phyloP scores from a whole-genome alignment of 2,113 vertebrate genomes.

The Ondatra zibethicus region DNA sequence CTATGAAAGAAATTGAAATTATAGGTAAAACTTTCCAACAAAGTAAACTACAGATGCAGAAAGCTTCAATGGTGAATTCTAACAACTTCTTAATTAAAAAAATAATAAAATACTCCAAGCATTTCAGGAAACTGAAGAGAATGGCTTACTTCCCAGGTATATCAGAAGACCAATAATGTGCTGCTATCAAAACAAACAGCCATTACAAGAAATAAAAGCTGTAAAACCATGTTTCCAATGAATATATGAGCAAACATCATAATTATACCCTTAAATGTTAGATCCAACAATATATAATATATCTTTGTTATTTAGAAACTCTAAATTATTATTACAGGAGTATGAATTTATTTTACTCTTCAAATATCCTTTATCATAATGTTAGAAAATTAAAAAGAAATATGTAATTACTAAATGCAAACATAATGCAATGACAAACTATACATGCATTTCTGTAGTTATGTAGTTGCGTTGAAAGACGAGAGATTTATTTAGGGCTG shows the following conservation, averaged over 20 bases:
- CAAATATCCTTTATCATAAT: neutral
- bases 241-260: neutral
- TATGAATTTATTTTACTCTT: neutral
- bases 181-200: neutral
- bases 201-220: neutral
- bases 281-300: neutral
- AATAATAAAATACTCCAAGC: neutral
- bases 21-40: neutral
- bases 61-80: neutral
- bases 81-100: neutral
- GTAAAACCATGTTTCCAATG: neutral
- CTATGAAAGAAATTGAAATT: neutral
- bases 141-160: neutral
- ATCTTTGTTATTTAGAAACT: neutral
- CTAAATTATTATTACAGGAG: neutral
- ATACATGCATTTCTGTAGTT: neutral
- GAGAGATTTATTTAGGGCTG: neutral
- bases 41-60: neutral
- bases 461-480: neutral
- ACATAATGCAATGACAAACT: neutral
- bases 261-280: neutral
- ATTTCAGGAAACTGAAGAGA: neutral
- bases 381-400: neutral
- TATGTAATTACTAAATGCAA: neutral
- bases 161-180: neutral